phyloP scores from a whole-genome alignment of 2,113 vertebrate genomes.

The Silurus asotus region DNA sequence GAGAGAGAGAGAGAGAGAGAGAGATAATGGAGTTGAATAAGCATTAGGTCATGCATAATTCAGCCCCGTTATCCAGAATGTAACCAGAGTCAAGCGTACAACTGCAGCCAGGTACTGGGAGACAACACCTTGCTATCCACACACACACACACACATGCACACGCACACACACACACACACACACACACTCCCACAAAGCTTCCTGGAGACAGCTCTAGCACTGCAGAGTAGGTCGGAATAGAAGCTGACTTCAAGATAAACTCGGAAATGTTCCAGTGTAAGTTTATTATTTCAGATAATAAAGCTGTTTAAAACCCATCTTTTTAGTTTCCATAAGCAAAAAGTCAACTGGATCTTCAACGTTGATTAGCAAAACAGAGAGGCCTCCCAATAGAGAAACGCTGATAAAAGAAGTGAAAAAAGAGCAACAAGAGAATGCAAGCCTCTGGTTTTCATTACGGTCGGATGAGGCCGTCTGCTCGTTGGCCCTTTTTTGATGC shows the following conservation, averaged over 20 bases:
- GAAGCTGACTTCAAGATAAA: not conserved
- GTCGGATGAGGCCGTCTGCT: slow-evolving; percentile 52
- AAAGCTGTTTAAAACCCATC: not conserved
- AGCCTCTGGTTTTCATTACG: slow-evolving; percentile 64
- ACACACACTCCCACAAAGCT: slow-evolving; percentile 38
- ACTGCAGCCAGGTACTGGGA: slow-evolving; percentile 47
- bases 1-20: slow-evolving; percentile 23
- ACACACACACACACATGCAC: slow-evolving; percentile 7
- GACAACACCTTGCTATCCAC: slow-evolving; percentile 30
- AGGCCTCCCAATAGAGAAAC: not conserved
- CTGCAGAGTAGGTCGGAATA: slow-evolving; percentile 15
- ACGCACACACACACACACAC: slow-evolving; percentile 12
- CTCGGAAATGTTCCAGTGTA: slow-evolving; percentile 5
- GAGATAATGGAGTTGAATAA: slow-evolving; percentile 48
- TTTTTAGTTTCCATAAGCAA: not conserved
- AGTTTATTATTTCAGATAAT: slow-evolving; percentile 14
- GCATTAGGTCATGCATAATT: slow-evolving; percentile 74
- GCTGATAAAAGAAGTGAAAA: not conserved
- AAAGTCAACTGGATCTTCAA: not conserved
- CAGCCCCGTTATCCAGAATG: slow-evolving; percentile 60
- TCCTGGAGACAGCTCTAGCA: slow-evolving; percentile 56
- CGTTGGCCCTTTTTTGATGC: slow-evolving; percentile 65
- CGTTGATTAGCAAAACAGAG: not conserved
- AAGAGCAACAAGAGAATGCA: not conserved
- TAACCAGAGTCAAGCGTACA: slow-evolving; percentile 61